Conservation (phyloP, 2,888 invertebrate genomes). For the Cantharis lateralis region DNA sequence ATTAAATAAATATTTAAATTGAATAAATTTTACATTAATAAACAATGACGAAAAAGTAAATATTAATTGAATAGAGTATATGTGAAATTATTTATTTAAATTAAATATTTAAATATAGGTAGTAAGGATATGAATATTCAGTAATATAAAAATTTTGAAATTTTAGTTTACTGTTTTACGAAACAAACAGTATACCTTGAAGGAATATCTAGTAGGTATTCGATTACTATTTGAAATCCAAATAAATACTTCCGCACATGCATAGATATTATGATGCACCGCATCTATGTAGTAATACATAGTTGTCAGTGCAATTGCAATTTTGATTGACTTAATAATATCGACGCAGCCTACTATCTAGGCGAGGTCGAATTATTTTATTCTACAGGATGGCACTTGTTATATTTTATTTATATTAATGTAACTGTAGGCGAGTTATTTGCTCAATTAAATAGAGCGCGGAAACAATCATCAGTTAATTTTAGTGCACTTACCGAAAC, state of each 20-base stretch:
- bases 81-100: background rate
- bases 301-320: slow-evolving; percentile 27
- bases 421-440: slow-evolving; percentile 56
- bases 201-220: background rate
- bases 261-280: slow-evolving; percentile 7
- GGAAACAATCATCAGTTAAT: slow-evolving; percentile 30
- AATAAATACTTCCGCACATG: slow-evolving; percentile 16
- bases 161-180: no score
- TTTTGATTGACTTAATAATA: slow-evolving; percentile 32
- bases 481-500: slow-evolving; percentile 23
- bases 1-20: background rate
- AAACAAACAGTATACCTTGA: background rate
- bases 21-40: background rate
- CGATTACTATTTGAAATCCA: background rate
- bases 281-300: slow-evolving; percentile 7
- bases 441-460: slow-evolving; percentile 48
- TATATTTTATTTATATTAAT: slow-evolving; percentile 57
- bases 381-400: slow-evolving; percentile 53
- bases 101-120: background rate
- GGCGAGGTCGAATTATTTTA: slow-evolving; percentile 51
- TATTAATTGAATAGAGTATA: background rate
- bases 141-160: no score
- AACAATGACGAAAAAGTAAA: background rate
- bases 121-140: no score
- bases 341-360: slow-evolving; percentile 30